phyloP scores from a whole-genome alignment of 2,113 vertebrate species.

The Corythornis madagascariensis region DNA sequence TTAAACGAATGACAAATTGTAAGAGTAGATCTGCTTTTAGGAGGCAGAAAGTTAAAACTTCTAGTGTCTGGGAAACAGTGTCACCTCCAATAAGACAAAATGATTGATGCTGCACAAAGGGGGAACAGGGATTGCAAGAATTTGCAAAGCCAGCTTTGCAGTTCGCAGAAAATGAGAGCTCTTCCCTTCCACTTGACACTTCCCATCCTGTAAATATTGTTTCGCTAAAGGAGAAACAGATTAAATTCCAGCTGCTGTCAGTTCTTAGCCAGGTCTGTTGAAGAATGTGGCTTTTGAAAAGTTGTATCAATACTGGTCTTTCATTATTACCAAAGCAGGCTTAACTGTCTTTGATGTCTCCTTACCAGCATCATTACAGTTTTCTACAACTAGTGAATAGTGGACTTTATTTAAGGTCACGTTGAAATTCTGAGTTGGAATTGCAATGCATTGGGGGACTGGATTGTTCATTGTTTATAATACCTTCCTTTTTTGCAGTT shows the following conservation, averaged over 20 bases:
- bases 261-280: slow-evolving; percentile 40
- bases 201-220: slow-evolving; percentile 33
- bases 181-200: slow-evolving; percentile 45
- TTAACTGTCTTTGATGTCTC: slow-evolving; percentile 60
- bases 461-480: slow-evolving; percentile 65
- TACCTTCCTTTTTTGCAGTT: slow-evolving; percentile 55
- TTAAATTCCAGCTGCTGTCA: slow-evolving; percentile 57
- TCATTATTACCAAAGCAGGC: slow-evolving; percentile 60
- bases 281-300: slow-evolving; percentile 67
- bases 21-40: not conserved
- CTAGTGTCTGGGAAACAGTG: not conserved
- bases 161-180: slow-evolving; percentile 32
- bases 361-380: slow-evolving; percentile 3
- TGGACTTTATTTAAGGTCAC: slow-evolving; percentile 53
- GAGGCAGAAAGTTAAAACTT: not conserved
- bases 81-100: not conserved
- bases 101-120: not conserved
- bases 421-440: slow-evolving; percentile 56
- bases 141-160: slow-evolving; percentile 14
- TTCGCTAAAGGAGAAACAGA: slow-evolving; percentile 55
- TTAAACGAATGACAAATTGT: slow-evolving; percentile 23
- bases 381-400: slow-evolving; percentile 23
- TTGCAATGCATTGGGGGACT: slow-evolving; percentile 20
- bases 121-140: not conserved
- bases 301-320: slow-evolving; percentile 59